Conservation (phyloP, 2,797 vertebrate species). For the Peromyscus aztecus region DNA sequence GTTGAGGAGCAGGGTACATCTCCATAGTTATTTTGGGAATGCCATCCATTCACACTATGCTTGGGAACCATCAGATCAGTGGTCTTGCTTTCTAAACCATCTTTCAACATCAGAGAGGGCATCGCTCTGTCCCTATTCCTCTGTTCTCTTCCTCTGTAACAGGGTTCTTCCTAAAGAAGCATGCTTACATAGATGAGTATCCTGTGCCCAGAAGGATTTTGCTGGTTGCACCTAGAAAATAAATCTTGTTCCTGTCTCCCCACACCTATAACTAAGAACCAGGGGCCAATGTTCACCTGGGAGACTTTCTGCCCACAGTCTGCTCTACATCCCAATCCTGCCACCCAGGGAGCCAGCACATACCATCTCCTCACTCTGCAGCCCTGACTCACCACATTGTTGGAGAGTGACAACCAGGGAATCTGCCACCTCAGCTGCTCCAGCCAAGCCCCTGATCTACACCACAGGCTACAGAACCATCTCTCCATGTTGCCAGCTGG, state of each 20-base stretch:
- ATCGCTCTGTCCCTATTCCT: background rate
- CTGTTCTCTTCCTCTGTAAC: background rate
- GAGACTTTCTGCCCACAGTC: background rate
- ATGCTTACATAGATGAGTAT: background rate
- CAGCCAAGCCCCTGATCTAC: background rate
- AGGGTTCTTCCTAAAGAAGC: background rate
- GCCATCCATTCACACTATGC: too few relatives aligned
- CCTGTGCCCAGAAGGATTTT: background rate
- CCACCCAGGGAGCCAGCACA: background rate
- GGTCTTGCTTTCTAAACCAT: background rate
- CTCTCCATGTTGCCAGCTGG: background rate
- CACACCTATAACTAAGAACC: background rate
- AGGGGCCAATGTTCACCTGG: background rate
- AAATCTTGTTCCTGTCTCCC: background rate
- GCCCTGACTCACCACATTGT: constrained; percentile 73
- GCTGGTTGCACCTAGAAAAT: background rate
- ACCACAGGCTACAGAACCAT: constrained; percentile 17
- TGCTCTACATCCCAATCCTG: background rate
- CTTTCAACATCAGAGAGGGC: background rate
- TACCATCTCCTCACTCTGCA: background rate
- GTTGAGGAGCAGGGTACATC: background rate
- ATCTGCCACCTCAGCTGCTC: constrained; percentile 74
- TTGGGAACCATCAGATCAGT: background rate
- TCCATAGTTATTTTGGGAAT: background rate
- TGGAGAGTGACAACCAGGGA: constrained; percentile 58